Conservation (phyloP, 2,113 vertebrate genomes). For the Ictalurus furcatus region DNA sequence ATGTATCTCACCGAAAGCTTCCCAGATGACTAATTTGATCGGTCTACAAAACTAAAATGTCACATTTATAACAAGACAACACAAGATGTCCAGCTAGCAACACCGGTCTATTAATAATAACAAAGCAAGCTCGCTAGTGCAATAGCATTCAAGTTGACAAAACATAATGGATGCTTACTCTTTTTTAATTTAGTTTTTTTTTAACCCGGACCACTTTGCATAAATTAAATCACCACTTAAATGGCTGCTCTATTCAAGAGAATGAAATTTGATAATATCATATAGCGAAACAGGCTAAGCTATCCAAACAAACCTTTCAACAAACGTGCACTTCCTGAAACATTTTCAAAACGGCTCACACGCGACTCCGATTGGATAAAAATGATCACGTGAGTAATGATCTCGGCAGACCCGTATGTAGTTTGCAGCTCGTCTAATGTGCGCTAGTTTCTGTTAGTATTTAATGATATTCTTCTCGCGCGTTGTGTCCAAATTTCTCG, state of each 20-base stretch:
- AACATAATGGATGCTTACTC: not conserved
- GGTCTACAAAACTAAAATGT: not conserved
- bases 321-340: conserved; percentile 71
- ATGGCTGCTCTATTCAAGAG: not conserved
- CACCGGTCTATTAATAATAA: conserved; percentile 3
- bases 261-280: not conserved
- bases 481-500: not conserved
- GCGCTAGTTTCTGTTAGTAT: not conserved
- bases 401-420: conserved; percentile 51
- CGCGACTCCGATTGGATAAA: conserved; percentile 64
- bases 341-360: conserved; percentile 71
- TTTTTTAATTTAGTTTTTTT: no score
- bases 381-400: not conserved
- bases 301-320: conserved; percentile 59
- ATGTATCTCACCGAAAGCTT: no score
- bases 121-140: not conserved
- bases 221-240: not conserved
- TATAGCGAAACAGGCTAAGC: not conserved
- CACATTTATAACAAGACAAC: not conserved
- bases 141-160: no score
- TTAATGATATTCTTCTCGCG: no score
- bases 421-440: not conserved
- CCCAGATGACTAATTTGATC: not conserved
- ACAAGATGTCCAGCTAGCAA: not conserved
- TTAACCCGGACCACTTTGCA: no score